Percentiles rank a stretch among this genome's conserved stretches.
Conservation (phyloP, 1,140 invertebrate genomes). For the Zaprionus inermis region DNA sequence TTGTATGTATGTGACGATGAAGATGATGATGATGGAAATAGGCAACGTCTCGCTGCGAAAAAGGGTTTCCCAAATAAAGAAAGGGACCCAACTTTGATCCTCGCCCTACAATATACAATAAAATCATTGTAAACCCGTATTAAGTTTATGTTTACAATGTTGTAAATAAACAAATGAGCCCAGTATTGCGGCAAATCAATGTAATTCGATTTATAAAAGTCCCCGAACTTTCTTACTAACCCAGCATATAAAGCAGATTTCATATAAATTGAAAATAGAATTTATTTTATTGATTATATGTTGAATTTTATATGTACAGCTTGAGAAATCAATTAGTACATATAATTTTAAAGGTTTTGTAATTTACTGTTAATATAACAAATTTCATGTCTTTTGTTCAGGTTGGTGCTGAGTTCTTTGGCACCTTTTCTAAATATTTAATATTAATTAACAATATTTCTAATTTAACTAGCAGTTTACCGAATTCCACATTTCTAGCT, state of each 20-base stretch:
- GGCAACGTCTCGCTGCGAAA: neutral
- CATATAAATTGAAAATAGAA: neutral
- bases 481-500: neutral
- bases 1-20: slow-evolving; percentile 36
- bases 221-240: neutral
- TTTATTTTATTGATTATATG: no score
- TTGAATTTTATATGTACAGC: no score
- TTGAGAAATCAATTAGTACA: no score
- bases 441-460: neutral
- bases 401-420: no score
- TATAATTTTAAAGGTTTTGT: no score
- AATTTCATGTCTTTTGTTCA: no score
- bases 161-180: neutral
- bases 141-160: neutral
- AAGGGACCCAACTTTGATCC: neutral
- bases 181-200: neutral
- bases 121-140: neutral
- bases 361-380: no score
- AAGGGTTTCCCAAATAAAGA: slow-evolving; percentile 18
- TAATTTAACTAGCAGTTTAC: neutral
- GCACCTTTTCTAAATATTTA: no score
- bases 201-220: neutral
- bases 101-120: slow-evolving; percentile 2
- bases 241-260: neutral
- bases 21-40: slow-evolving; percentile 1